These are phyloP conservation scores for Zalophus californianus DNA, from an alignment of 2,797 vertebrate genomes.

Conservation along the genomic window DNA sequence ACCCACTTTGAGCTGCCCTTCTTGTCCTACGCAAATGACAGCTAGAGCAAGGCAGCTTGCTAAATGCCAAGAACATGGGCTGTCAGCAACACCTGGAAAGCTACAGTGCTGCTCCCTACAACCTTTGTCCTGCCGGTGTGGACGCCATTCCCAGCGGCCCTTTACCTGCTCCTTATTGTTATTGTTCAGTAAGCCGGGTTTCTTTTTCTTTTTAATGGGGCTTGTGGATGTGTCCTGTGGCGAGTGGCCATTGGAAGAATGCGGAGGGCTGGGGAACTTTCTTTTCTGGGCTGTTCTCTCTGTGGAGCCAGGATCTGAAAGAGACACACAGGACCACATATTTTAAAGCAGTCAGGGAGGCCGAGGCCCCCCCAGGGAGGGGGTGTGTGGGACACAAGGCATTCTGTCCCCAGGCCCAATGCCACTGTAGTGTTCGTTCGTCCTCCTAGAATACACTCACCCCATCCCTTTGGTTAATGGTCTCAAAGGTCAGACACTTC, in stretches of 20 bases:
- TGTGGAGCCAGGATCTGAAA: conserved; percentile 94
- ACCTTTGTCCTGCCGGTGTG: not conserved
- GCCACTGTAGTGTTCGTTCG: not conserved
- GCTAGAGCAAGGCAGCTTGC: not conserved
- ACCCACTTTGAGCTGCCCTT: not conserved
- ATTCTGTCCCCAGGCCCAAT: not conserved
- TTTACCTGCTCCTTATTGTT: conserved; percentile 98
- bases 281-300: conserved; percentile 95
- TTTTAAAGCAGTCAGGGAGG: conserved; percentile 13
- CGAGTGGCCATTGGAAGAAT: conserved; percentile 99
- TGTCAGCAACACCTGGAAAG: not conserved
- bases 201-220: conserved; percentile 99
- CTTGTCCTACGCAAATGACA: not conserved
- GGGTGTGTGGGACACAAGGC: rapidly evolving
- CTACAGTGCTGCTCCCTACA: not conserved
- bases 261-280: conserved; percentile 96
- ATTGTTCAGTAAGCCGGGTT: conserved; percentile 94
- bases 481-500: not conserved
- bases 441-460: not conserved
- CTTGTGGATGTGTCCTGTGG: conserved; percentile 97
- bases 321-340: conserved; percentile 51
- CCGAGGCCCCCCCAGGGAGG: not conserved
- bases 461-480: not conserved
- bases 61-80: not conserved
- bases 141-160: conserved; percentile 59